These are phyloP conservation scores for Calephelis perditalis DNA, from an alignment of 2,888 invertebrate species.

Conservation along the genomic window DNA sequence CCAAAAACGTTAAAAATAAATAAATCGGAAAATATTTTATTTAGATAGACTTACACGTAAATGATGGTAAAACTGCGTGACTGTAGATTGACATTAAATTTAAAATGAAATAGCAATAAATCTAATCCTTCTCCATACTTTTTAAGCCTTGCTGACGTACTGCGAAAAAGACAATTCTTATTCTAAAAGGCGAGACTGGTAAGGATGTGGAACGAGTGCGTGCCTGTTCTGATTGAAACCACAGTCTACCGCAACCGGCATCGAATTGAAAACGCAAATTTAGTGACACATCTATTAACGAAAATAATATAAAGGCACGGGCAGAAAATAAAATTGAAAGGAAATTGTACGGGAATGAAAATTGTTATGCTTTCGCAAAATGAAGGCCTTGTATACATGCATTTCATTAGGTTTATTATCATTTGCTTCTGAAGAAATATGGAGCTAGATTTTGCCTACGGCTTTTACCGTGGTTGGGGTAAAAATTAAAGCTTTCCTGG, in stretches of 20 bases:
- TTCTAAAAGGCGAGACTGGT: conserved; percentile 71
- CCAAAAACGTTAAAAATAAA: too few species aligned
- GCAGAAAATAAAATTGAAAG: conserved; percentile 50
- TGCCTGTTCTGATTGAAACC: conserved; percentile 75
- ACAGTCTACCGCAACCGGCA: conserved; percentile 45
- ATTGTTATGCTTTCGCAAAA: conserved; percentile 6
- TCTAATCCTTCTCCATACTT: conserved; percentile 48
- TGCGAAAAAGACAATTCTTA: conserved; percentile 77
- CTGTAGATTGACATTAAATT: too few species aligned
- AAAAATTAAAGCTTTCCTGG: too few species aligned
- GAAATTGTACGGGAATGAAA: conserved; percentile 2
- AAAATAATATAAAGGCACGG: conserved; percentile 53
- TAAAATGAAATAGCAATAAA: background rate
- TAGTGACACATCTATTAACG: conserved; percentile 74
- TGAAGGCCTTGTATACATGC: background rate
- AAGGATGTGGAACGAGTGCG: conserved; percentile 74
- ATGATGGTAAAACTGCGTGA: too few species aligned
- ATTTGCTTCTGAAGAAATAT: too few species aligned
- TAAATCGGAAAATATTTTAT: too few species aligned
- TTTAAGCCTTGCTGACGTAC: conserved; percentile 47
- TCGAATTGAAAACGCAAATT: conserved; percentile 74
- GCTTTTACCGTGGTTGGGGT: too few species aligned
- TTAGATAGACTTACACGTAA: too few species aligned
- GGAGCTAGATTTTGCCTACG: too few species aligned
- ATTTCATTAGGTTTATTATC: background rate